These are phyloP conservation scores for Drosophila sproati DNA, from an alignment of 1,140 invertebrate species.

Conservation along the genomic window DNA sequence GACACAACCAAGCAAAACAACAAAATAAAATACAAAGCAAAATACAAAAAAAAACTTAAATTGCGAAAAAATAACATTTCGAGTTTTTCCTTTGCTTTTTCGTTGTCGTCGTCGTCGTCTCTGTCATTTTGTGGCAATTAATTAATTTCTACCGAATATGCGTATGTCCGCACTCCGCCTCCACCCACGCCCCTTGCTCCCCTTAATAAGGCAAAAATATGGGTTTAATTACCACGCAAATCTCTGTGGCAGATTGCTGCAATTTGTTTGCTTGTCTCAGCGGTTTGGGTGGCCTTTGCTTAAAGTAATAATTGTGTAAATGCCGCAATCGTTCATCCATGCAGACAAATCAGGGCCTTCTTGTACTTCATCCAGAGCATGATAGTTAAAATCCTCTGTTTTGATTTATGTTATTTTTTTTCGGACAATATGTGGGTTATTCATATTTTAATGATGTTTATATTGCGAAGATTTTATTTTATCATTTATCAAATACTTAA, in stretches of 20 bases:
- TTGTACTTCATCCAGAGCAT: neutral
- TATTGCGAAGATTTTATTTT: neutral
- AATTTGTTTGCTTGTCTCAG: slow-evolving; percentile 38
- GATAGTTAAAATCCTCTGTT: neutral
- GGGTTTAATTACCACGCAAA: slow-evolving; percentile 40
- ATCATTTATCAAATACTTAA: neutral
- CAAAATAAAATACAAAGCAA: slow-evolving; percentile 7
- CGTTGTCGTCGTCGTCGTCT: slow-evolving; percentile 8
- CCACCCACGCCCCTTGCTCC: slow-evolving; percentile 11
- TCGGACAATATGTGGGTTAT: neutral
- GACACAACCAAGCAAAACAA: slow-evolving; percentile 16
- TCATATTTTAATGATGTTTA: neutral
- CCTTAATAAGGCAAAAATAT: slow-evolving; percentile 33
- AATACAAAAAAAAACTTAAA: slow-evolving; percentile 26
- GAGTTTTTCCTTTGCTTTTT: slow-evolving; percentile 47
- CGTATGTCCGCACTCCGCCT: slow-evolving; percentile 27
- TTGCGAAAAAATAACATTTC: slow-evolving; percentile 59
- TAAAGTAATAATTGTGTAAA: slow-evolving; percentile 27
- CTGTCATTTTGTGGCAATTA: slow-evolving; percentile 56
- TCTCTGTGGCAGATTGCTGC: slow-evolving; percentile 14
- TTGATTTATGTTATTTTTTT: slow-evolving; percentile 21
- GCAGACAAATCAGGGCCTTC: slow-evolving; percentile 24
- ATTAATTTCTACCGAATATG: slow-evolving; percentile 59
- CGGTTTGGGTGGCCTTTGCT: slow-evolving; percentile 26
- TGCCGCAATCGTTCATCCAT: slow-evolving; percentile 20